Conservation (phyloP, 2,113 vertebrate species). For the Ptilorrhoa leucosticta region DNA sequence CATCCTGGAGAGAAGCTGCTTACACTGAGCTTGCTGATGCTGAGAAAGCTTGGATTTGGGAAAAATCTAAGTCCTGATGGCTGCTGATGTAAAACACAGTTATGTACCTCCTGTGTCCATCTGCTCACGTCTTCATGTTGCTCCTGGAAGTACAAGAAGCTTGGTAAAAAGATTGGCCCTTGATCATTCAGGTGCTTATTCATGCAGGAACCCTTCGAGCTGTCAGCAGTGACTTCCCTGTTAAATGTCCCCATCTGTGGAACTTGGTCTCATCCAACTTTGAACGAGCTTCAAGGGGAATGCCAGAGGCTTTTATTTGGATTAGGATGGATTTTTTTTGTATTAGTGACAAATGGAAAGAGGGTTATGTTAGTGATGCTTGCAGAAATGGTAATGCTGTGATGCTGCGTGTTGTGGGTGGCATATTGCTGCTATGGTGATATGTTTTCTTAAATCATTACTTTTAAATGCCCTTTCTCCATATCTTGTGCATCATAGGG, state of each 20-base stretch:
- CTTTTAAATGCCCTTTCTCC: background rate
- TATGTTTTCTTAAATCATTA: background rate
- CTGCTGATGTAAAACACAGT: background rate
- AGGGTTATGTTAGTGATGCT: background rate
- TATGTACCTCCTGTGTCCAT: background rate
- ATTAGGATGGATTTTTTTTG: background rate
- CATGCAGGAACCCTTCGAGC: rapidly evolving
- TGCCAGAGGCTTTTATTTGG: background rate
- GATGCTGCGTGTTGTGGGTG: background rate
- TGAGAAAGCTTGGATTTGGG: background rate
- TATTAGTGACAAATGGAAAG: background rate
- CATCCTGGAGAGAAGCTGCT: background rate
- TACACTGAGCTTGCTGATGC: background rate
- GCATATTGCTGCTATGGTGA: background rate
- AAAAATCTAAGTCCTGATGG: background rate
- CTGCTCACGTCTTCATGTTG: background rate
- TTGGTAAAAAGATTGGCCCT: background rate
- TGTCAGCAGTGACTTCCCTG: background rate
- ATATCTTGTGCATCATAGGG: background rate
- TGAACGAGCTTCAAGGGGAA: background rate
- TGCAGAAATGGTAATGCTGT: background rate
- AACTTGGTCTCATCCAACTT: background rate
- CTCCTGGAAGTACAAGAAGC: background rate
- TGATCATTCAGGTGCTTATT: background rate
- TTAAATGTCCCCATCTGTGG: background rate